These are phyloP conservation scores for Lepidotrigona ventralis DNA, from an alignment of 1,140 invertebrate species.

Conservation along the genomic window DNA sequence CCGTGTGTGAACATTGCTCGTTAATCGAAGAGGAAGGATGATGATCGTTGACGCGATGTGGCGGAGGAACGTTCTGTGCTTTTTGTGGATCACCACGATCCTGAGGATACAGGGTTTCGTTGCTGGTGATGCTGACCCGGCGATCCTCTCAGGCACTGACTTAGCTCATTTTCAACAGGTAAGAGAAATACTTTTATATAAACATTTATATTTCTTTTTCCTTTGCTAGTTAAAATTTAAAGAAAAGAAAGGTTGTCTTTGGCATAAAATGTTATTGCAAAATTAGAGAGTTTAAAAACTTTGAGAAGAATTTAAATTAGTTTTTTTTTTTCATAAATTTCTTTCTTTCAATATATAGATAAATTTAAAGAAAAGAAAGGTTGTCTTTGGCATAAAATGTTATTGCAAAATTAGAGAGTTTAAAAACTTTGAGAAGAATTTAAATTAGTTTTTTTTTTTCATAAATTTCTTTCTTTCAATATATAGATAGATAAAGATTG, in stretches of 20 bases:
- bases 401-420: neutral
- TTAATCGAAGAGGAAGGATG: conserved; percentile 17
- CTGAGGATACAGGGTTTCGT: conserved; percentile 38
- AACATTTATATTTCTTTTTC: neutral
- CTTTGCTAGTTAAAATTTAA: neutral
- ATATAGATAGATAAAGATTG: neutral
- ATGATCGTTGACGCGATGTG: conserved; percentile 51
- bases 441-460: neutral
- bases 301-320: neutral
- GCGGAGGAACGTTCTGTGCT: conserved; percentile 45
- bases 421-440: no score
- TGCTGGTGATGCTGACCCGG: conserved; percentile 56
- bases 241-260: neutral
- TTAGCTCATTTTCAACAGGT: conserved; percentile 59
- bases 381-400: neutral
- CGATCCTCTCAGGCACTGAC: conserved; percentile 48
- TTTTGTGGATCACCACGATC: conserved; percentile 48
- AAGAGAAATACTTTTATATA: neutral
- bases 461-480: neutral
- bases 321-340: neutral
- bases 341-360: neutral
- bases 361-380: neutral
- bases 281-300: neutral
- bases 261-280: neutral
- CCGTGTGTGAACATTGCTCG: no score